Conservation (phyloP, 2,113 vertebrate genomes). For the Pseudopodoces humilis region DNA sequence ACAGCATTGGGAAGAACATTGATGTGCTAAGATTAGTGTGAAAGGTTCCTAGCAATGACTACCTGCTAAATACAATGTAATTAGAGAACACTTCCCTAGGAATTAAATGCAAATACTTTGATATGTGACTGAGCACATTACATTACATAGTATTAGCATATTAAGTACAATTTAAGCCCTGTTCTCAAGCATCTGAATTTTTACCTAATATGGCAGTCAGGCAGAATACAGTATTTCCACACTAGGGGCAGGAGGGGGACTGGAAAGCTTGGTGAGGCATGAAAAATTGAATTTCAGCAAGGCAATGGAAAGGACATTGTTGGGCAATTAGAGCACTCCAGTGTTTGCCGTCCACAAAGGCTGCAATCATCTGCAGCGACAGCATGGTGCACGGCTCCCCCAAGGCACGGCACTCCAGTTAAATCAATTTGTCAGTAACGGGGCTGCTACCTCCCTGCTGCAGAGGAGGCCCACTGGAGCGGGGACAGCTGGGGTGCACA, state of each 20-base stretch:
- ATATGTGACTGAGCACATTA: not conserved
- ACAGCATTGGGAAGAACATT: not conserved
- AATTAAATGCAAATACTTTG: conserved; percentile 41
- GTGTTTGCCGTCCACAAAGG: conserved; percentile 18
- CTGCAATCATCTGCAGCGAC: conserved; percentile 52
- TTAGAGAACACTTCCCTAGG: not conserved
- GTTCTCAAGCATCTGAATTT: not conserved
- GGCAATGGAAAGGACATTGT: conserved; percentile 31
- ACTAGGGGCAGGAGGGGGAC: not conserved
- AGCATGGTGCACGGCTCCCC: conserved; percentile 27
- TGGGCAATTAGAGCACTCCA: conserved; percentile 38
- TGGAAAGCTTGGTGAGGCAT: conserved; percentile 7
- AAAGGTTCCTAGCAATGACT: not conserved
- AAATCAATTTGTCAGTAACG: conserved; percentile 67
- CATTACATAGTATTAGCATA: not conserved
- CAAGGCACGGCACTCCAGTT: conserved; percentile 49
- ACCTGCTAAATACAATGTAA: conserved; percentile 16
- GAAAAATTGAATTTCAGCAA: conserved; percentile 32
- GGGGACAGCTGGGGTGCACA: conserved; percentile 68
- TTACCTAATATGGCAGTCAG: not conserved
- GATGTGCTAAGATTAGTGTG: not conserved
- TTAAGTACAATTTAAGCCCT: not conserved
- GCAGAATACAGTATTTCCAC: not conserved
- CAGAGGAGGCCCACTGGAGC: conserved; percentile 32
- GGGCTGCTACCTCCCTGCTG: conserved; percentile 3